Conservation (phyloP, 2,113 vertebrate species). For the Camelus bactrianus region DNA sequence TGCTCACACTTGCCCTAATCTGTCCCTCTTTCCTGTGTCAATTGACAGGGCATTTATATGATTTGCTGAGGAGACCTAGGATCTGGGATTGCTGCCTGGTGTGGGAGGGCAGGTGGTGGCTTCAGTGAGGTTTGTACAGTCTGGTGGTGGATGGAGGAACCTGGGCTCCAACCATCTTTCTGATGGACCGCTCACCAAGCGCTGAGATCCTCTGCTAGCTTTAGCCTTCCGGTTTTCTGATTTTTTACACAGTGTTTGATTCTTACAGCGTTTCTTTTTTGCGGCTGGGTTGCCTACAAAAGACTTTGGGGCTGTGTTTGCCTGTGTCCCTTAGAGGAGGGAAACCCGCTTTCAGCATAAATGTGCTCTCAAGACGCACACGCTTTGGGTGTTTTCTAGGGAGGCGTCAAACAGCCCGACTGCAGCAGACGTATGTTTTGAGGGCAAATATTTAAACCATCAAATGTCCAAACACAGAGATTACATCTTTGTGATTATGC, state of each 20-base stretch:
- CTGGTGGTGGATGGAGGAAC: not conserved
- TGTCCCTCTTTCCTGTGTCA: not conserved
- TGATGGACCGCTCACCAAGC: fast-evolving
- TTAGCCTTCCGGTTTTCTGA: fast-evolving
- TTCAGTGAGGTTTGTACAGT: not conserved
- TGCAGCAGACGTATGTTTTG: not conserved
- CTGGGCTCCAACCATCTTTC: not conserved
- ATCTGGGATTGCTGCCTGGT: too few species aligned
- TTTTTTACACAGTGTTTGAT: not conserved
- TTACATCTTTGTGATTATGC: constrained; percentile 33
- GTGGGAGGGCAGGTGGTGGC: fast-evolving
- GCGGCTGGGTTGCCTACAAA: not conserved
- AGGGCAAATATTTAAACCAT: constrained; percentile 1
- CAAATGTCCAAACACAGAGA: not conserved
- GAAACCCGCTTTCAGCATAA: not conserved
- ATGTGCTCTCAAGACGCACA: not conserved
- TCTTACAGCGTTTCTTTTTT: not conserved
- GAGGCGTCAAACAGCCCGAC: not conserved
- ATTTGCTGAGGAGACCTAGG: not conserved
- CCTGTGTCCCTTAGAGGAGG: not conserved
- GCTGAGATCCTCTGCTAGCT: not conserved
- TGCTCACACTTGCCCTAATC: fast-evolving
- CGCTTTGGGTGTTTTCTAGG: not conserved
- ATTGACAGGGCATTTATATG: not conserved
- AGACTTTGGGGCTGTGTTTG: not conserved